These are phyloP conservation scores for Sclerodermus sp. DNA, from an alignment of 2,888 invertebrate genomes.

Conservation along the genomic window DNA sequence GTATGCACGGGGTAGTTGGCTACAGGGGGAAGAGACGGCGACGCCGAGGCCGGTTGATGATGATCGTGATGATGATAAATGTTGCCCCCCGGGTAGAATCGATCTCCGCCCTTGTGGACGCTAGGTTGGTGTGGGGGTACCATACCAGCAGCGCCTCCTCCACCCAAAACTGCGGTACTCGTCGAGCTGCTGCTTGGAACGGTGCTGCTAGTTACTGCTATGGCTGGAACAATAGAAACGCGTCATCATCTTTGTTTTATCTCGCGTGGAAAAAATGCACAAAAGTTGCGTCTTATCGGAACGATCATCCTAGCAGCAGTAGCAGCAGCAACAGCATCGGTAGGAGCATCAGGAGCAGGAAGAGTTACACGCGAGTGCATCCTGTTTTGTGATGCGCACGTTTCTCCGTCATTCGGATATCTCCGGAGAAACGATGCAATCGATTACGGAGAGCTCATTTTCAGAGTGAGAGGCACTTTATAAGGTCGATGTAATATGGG, in stretches of 20 bases:
- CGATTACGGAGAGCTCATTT: no score
- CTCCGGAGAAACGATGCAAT: no score
- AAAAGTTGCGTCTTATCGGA: no score
- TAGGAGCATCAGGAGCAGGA: no score
- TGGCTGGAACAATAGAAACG: conserved; percentile 49
- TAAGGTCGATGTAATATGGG: no score
- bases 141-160: conserved; percentile 38
- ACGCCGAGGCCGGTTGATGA: conserved; percentile 58
- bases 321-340: no score
- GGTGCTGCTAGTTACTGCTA: conserved; percentile 59
- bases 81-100: conserved; percentile 53
- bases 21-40: conserved; percentile 61
- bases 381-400: no score
- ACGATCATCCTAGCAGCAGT: no score
- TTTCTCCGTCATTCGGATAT: no score
- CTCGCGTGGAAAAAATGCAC: no score
- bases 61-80: conserved; percentile 54
- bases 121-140: conserved; percentile 55
- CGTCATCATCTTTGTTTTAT: neutral
- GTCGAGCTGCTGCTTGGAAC: conserved; percentile 57
- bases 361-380: no score
- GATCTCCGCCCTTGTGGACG: conserved; percentile 56
- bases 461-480: no score
- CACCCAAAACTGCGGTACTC: conserved; percentile 50
- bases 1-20: conserved; percentile 60